Evolutionary conservation across 2,797 vertebrate species (phyloP).

Genomic region (Catamblyrhynchus diadema): DNA sequence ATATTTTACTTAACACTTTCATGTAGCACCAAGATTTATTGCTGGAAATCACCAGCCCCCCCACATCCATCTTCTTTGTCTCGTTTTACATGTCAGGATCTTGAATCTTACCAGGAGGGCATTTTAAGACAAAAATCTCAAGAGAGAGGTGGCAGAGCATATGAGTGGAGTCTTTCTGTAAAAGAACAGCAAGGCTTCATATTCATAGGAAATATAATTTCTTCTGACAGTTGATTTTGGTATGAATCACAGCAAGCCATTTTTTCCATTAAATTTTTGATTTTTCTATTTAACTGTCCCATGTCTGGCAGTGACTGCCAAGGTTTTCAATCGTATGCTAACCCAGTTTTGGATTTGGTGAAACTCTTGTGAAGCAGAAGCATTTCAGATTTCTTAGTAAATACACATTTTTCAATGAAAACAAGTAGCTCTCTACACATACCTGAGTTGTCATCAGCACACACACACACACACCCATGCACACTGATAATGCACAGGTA

Average conservation of each 20-base stretch:
- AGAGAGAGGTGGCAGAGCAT: neutral
- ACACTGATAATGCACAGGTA: neutral
- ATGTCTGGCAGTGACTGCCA: neutral
- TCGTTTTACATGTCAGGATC: neutral
- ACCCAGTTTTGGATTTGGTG: neutral
- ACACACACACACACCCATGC: neutral
- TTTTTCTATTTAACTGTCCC: neutral
- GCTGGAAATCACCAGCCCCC: neutral
- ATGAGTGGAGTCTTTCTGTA: neutral
- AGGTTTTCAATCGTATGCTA: neutral
- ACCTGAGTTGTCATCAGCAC: neutral
- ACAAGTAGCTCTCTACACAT: neutral
- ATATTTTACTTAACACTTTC: neutral
- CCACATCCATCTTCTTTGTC: neutral
- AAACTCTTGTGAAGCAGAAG: neutral
- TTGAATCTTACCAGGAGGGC: neutral
- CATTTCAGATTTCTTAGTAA: neutral
- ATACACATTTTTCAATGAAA: neutral
- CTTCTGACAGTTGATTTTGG: neutral
- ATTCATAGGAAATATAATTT: neutral
- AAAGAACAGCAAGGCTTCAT: neutral
- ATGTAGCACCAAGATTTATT: neutral
- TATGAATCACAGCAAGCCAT: neutral
- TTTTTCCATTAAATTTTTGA: neutral
- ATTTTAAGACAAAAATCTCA: neutral